These are phyloP conservation scores for Arizona elegans DNA, from an alignment of 2,113 vertebrate genomes.

Conservation along the genomic window DNA sequence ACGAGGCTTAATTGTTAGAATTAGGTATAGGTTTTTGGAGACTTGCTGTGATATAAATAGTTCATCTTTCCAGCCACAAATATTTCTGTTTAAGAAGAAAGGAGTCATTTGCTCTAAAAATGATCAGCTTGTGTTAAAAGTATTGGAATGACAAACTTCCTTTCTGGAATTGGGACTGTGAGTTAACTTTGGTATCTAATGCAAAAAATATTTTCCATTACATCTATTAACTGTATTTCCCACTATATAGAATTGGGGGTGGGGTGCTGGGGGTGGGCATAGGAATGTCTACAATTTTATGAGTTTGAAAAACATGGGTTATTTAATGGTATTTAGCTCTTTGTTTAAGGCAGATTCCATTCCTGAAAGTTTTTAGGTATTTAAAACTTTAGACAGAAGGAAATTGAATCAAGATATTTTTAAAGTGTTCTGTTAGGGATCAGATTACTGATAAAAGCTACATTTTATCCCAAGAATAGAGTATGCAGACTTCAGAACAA, in stretches of 20 bases:
- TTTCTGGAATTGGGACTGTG: constrained; percentile 11
- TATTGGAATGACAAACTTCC: constrained; percentile 18
- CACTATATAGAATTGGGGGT: neutral
- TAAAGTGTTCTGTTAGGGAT: neutral
- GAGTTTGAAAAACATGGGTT: neutral
- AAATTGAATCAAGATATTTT: neutral
- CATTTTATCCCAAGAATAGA: neutral
- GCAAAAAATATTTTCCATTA: constrained; percentile 32
- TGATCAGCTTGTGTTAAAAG: constrained; percentile 1
- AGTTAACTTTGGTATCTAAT: constrained; percentile 20
- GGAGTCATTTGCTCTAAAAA: neutral
- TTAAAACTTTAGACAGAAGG: neutral
- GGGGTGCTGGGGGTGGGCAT: neutral
- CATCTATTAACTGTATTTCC: neutral
- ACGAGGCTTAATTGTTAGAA: neutral
- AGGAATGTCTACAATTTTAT: neutral
- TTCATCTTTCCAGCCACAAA: neutral
- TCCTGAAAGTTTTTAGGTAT: constrained; percentile 2
- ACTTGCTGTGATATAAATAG: neutral
- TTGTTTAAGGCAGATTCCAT: neutral
- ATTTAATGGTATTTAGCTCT: neutral
- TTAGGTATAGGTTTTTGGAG: neutral
- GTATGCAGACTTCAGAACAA: neutral
- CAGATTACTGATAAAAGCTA: neutral
- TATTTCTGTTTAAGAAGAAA: neutral